Evolutionary conservation across 1,140 invertebrate genomes (phyloP), one percentile per base, ranked within the genome.

Genomic region (Oreohelix idahoensis): DNA sequence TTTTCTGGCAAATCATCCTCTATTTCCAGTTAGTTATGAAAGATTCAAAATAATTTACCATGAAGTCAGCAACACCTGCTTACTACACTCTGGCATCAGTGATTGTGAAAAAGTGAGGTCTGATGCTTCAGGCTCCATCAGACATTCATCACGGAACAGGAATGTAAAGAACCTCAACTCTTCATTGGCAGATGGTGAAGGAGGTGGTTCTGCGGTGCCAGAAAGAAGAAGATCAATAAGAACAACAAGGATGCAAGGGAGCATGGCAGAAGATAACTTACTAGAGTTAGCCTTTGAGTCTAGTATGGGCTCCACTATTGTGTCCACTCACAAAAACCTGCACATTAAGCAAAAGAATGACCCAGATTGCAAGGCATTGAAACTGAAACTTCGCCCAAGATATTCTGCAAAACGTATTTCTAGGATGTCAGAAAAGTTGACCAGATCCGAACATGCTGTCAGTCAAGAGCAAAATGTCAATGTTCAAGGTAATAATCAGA

Each of bases 201-300:
- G 11, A 71, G 8, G 10, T n/a, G 71, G 20, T 8, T 39, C 1
- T 39, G 39, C 10, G n/a, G 5, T n/a, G 71, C 38, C 71, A 2
- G n/a, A 42, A 73, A 73, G 36, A 73, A 73, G 71, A 26, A 39
- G 71, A 13, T 73, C 71, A 39, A 42, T 36, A 26, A 73, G 71
- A 73, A 23, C 10, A n/a, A 73, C 71, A 42, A 73, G 71, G 38
- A 73, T 73, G 71, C 71, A 73, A 45, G 71, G 71, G 36, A 73
- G 71, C 38, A 73, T 73, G 71, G 71, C 71, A 23, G 71, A 73
- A 23, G 71, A 73, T 11, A 45, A 26, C 39, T 73, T 73, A 20
- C 71, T 73, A 45, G 17, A 73, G 23, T 11, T 42, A 20, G 71
- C 5, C 1, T 8, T 5, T 11, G 71, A 73, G 39, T 39, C 71